These are phyloP conservation scores for Microctonus hyperodae DNA, from an alignment of 2,888 invertebrate genomes.

Conservation along the genomic window DNA sequence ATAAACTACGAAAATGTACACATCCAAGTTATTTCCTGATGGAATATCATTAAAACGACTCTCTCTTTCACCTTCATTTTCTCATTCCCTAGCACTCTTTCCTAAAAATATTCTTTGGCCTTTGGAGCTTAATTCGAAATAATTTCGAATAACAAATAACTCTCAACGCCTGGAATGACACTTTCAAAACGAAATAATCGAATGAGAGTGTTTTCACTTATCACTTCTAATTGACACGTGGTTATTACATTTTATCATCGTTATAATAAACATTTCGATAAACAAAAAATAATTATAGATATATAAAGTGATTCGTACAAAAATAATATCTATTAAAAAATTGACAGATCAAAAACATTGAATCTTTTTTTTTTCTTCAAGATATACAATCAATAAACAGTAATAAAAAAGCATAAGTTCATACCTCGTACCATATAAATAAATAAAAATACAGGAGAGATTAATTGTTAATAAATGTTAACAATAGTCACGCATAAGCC, in stretches of 20 bases:
- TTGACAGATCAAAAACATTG: constrained; percentile 5
- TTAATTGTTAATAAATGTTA: constrained; percentile 36
- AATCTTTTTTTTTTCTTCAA: not conserved
- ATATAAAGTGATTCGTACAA: not conserved
- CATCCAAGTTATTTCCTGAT: not conserved
- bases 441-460: constrained; percentile 30
- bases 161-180: not conserved
- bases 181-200: not conserved
- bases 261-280: not conserved
- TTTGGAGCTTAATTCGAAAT: constrained; percentile 12
- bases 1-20: constrained; percentile 20
- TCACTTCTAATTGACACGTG: constrained; percentile 20
- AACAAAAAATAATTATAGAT: not conserved
- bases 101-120: constrained; percentile 26
- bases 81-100: not conserved
- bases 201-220: constrained; percentile 14
- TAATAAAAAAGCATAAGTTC: not conserved
- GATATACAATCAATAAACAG: not conserved
- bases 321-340: constrained; percentile 8
- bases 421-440: constrained; percentile 29
- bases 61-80: not conserved
- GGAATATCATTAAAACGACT: not conserved
- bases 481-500: constrained; percentile 37
- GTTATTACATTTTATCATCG: constrained; percentile 1
- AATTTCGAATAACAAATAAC: not conserved